Base-by-base conservation (phyloP, 1,140 invertebrate genomes). In the Macrobrachium nipponense region DNA sequence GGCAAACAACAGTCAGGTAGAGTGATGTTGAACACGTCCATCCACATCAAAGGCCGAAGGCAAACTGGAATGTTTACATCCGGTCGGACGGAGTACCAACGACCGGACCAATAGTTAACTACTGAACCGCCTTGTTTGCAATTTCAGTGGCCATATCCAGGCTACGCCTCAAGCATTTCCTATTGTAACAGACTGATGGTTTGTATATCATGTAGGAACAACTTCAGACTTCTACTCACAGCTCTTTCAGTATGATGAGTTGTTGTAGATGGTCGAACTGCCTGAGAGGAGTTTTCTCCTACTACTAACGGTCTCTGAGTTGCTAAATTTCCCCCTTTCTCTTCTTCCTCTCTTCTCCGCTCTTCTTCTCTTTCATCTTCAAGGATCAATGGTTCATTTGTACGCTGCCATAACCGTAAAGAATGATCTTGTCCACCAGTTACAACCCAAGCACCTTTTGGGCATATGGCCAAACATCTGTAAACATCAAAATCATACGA, bases 281-380 rank as follows among this genome's bases (percentile, higher is more conserved):
- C 92, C 88, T 96, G 95, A 17, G 94, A 94, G 83, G 92, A 91
- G 5, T 90, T 90, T 89, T 93, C 93, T 10, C 92, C 92, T 61
- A 91, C 90, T 58, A 93, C 89, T 89, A 76, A 90, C 76, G 20
- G 90, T 78, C 89, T 90, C 77, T 88, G 90, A 59, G 84, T 94
- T 89, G 94, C 91, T 59, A 92, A 93, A 82, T 93, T 93, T 89
- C 96, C 95, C 0, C 94, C 95, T 5, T 95, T 95, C 89, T 95
- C 94, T 89, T 95, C 94, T 89, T 95, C 93, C 89, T 94, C 91
- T 86, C 95, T 95, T 64, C 95, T 95, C 61, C 96, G 93, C 90
- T 96, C 95, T 87, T 94, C 93, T 92, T 99, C 98, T 89, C 95
- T 94, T 89, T 98, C 94, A 91, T 99, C 98, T 90, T 98, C 95